These are phyloP conservation scores for Dasysyrphus tricinctus DNA, from an alignment of 2,888 invertebrate species.

Conservation along the genomic window DNA sequence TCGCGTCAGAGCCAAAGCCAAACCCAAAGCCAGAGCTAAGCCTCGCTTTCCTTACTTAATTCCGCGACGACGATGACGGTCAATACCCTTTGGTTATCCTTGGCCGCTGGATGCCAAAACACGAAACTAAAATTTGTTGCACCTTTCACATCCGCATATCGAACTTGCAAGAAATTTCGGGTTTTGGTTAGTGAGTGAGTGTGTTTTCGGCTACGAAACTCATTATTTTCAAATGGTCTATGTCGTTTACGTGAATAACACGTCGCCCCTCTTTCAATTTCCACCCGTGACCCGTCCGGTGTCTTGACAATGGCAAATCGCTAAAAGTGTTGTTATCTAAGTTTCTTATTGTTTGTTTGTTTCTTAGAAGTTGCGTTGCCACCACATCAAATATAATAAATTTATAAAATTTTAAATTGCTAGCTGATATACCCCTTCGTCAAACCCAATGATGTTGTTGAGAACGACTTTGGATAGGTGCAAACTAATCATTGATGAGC, in stretches of 20 bases:
- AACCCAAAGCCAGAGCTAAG: conserved; percentile 43
- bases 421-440: too few species aligned
- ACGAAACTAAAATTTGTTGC: conserved; percentile 46
- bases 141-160: conserved; percentile 62
- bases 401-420: too few species aligned
- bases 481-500: too few species aligned
- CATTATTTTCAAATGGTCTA: conserved; percentile 63
- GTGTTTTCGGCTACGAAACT: conserved; percentile 40
- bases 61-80: conserved; percentile 55
- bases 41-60: conserved; percentile 50
- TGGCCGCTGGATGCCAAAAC: conserved; percentile 44
- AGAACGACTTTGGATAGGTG: too few species aligned
- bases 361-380: conserved; percentile 38
- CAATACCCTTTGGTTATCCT: conserved; percentile 74
- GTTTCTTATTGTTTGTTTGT: not conserved
- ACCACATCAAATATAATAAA: not conserved
- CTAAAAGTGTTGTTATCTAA: conserved; percentile 29
- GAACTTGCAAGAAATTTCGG: conserved; percentile 46
- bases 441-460: too few species aligned
- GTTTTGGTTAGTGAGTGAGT: not conserved
- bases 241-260: not conserved
- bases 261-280: not conserved
- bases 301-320: conserved; percentile 44
- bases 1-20: conserved; percentile 30
- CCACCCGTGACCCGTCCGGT: not conserved